phyloP scores from a whole-genome alignment of 2,797 vertebrate species.

The Myotis pilosus region DNA sequence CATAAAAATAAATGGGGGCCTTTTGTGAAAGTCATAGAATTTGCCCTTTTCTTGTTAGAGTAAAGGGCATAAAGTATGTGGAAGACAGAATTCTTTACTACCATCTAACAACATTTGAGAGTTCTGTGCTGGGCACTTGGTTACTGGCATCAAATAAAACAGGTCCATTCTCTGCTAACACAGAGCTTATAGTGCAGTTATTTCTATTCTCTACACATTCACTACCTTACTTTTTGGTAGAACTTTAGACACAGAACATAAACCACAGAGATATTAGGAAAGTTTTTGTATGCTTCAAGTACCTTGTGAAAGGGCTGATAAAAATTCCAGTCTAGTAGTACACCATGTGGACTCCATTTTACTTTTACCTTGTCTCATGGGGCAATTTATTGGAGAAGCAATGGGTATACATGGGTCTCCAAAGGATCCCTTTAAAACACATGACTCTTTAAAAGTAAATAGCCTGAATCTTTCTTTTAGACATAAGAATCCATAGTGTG shows the following conservation, averaged over 20 bases:
- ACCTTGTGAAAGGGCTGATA: neutral
- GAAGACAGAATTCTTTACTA: neutral
- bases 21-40: slow-evolving; percentile 23
- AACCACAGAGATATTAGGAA: neutral
- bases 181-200: neutral
- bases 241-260: neutral
- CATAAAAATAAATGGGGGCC: neutral
- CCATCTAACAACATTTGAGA: neutral
- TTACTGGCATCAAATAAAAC: neutral
- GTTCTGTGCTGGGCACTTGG: neutral
- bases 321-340: neutral
- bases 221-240: neutral
- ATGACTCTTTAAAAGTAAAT: neutral
- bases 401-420: neutral
- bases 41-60: neutral
- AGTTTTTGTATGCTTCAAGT: neutral
- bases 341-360: neutral
- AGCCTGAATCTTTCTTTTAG: neutral
- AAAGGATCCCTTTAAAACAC: neutral
- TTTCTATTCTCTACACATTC: neutral
- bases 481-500: neutral
- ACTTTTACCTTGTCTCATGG: neutral
- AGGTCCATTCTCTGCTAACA: neutral
- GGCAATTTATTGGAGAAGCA: neutral
- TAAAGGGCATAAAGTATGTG: neutral